phyloP scores from a whole-genome alignment of 2,113 vertebrate genomes.

The Heterocephalus glaber region DNA sequence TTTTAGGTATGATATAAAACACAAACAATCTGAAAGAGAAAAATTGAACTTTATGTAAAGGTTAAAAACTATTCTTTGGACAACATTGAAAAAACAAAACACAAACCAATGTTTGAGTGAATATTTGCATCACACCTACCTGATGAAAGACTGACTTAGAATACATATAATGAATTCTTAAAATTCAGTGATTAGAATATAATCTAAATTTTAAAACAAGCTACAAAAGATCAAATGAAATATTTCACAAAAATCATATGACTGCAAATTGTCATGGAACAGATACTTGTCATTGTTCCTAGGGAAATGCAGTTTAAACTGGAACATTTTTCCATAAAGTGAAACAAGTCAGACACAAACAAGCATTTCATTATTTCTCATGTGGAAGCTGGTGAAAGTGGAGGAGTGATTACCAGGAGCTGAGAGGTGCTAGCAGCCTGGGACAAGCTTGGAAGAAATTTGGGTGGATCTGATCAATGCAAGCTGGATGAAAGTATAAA shows the following conservation, averaged over 20 bases:
- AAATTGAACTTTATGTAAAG: background rate
- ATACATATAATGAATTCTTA: background rate
- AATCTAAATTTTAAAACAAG: background rate
- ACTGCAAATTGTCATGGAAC: background rate
- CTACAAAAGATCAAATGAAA: background rate
- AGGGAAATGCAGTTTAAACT: background rate
- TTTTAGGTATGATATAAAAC: background rate
- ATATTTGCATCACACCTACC: background rate
- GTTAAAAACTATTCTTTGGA: background rate
- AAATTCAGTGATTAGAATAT: background rate
- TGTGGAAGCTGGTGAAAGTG: background rate
- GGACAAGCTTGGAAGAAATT: background rate
- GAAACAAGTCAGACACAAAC: too few relatives aligned
- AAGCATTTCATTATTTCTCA: background rate
- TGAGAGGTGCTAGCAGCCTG: rapidly evolving
- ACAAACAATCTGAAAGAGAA: background rate
- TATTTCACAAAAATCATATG: background rate
- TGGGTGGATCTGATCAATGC: background rate
- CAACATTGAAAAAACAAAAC: background rate
- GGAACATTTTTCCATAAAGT: background rate
- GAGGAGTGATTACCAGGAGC: background rate
- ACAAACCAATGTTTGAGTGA: background rate
- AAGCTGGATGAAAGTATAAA: background rate
- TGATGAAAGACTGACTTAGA: background rate
- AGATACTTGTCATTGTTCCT: background rate